phyloP scores from a whole-genome alignment of 1,140 invertebrate genomes.

The Papilio xuthus region DNA sequence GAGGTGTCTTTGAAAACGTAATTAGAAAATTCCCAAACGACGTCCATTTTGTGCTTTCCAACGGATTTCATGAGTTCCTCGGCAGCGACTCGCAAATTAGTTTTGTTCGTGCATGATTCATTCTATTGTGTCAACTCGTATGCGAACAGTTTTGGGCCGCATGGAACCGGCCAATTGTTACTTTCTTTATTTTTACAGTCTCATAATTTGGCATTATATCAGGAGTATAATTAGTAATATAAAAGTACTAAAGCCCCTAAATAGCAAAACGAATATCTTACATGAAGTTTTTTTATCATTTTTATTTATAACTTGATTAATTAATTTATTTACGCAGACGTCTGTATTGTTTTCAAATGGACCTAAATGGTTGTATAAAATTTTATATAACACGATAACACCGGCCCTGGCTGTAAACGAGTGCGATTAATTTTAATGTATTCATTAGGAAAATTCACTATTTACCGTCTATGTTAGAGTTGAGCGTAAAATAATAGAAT shows the following conservation, averaged over 20 bases:
- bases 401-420: conserved; percentile 24
- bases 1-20: conserved; percentile 81
- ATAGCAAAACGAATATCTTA: too few species aligned
- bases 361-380: conserved; percentile 28
- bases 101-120: conserved; percentile 64
- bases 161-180: background rate
- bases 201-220: background rate
- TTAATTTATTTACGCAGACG: background rate
- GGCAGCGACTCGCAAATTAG: conserved; percentile 68
- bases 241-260: too few species aligned
- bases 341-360: conserved; percentile 20
- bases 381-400: conserved; percentile 27
- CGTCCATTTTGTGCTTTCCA: conserved; percentile 60
- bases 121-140: conserved; percentile 37
- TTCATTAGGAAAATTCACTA: conserved; percentile 40
- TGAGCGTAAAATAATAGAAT: conserved; percentile 66
- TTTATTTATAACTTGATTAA: background rate
- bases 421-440: conserved; percentile 36
- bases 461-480: conserved; percentile 55
- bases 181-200: background rate
- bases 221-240: background rate
- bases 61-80: conserved; percentile 60
- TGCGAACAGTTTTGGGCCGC: background rate
- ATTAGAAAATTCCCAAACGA: conserved; percentile 81
- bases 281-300: background rate